Evolutionary conservation across 2,797 vertebrate species (phyloP).

Genomic region (Apogon talboti): DNA sequence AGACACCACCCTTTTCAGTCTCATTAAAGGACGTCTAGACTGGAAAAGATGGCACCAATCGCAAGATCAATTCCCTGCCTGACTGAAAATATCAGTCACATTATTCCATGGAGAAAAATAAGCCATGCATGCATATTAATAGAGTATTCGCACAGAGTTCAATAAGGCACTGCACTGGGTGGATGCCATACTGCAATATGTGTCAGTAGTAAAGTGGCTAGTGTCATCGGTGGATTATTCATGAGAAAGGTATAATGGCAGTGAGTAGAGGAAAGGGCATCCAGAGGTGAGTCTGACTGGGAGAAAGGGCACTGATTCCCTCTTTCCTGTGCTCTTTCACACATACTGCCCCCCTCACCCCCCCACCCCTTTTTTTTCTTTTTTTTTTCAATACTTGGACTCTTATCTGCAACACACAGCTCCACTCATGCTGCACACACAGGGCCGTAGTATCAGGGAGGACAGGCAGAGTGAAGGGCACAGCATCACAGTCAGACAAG

Average conservation of each 20-base stretch:
- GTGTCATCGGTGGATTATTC: constrained; percentile 69
- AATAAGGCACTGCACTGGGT: constrained; percentile 15
- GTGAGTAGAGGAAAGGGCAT: constrained; percentile 70
- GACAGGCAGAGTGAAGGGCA: constrained; percentile 65
- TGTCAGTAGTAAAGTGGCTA: constrained; percentile 38
- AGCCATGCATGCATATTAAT: constrained; percentile 37
- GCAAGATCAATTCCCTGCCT: constrained; percentile 16
- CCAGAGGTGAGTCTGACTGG: constrained; percentile 73
- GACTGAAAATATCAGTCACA: constrained; percentile 27
- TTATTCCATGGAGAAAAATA: constrained; percentile 29
- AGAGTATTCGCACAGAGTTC: constrained; percentile 24
- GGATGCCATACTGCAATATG: constrained; percentile 16
- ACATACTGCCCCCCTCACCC: neutral
- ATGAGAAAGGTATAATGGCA: constrained; percentile 61
- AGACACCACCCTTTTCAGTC: constrained; percentile 32
- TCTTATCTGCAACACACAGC: constrained; percentile 77
- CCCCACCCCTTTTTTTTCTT: neutral
- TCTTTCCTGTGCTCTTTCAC: constrained; percentile 33
- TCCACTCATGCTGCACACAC: constrained; percentile 69
- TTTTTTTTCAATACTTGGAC: constrained; percentile 28
- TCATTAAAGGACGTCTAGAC: constrained; percentile 52
- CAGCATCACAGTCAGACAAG: constrained; percentile 50
- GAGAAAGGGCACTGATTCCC: constrained; percentile 33
- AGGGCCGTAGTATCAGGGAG: constrained; percentile 57
- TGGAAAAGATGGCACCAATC: constrained; percentile 31